Percentiles rank a stretch among this genome's conserved stretches.
Evolutionary conservation across 2,113 vertebrate genomes (phyloP).

Genomic region (Raja brachyura): DNA sequence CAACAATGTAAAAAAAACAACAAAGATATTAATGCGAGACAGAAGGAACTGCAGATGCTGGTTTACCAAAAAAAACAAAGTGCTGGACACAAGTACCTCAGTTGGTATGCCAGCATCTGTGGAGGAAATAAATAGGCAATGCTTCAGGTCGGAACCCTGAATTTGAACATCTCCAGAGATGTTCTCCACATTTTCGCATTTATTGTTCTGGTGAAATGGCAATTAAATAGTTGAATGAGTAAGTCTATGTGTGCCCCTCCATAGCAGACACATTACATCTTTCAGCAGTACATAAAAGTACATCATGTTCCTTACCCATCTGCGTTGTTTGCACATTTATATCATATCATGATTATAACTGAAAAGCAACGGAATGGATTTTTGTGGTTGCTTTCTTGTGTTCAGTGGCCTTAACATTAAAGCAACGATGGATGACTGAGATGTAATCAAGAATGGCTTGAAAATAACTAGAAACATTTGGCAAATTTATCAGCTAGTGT

Average conservation of each 20-base stretch:
- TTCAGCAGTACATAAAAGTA: not conserved
- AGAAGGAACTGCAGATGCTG: no score
- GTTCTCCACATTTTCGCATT: not conserved
- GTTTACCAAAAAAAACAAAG: no score
- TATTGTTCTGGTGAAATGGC: not conserved
- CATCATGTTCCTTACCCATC: not conserved
- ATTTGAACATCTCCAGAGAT: no score
- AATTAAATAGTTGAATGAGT: not conserved
- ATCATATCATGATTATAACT: not conserved
- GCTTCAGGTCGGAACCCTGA: no score
- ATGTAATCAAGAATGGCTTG: not conserved
- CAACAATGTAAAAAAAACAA: not conserved
- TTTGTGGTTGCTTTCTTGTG: not conserved
- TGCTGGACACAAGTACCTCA: no score
- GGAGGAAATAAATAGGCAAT: no score
- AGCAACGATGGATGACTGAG: not conserved
- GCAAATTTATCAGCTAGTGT: no score
- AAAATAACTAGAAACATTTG: not conserved
- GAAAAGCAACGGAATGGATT: not conserved
- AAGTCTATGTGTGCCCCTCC: not conserved
- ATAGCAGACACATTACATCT: not conserved
- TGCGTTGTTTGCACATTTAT: not conserved
- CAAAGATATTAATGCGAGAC: not conserved
- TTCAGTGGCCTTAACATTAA: not conserved
- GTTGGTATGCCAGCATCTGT: no score